phyloP scores from a whole-genome alignment of 1,140 invertebrate genomes.

The Cherax destructor region DNA sequence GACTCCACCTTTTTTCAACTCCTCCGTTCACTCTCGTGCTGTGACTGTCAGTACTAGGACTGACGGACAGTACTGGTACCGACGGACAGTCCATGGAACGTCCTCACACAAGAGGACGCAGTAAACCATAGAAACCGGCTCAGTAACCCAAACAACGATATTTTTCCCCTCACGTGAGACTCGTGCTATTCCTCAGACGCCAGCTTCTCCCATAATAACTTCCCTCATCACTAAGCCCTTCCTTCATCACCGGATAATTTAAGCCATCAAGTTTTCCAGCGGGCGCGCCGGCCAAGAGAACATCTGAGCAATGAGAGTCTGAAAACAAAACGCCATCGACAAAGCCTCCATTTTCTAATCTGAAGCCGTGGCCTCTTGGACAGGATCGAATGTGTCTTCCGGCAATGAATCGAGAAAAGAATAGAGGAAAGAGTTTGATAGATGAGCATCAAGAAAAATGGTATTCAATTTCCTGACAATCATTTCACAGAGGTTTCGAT shows the following conservation, averaged over 20 bases:
- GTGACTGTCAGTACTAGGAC: no score
- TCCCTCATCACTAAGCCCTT: background rate
- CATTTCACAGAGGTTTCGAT: slow-evolving; percentile 68
- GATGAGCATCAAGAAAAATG: slow-evolving; percentile 69
- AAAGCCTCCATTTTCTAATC: slow-evolving; percentile 6
- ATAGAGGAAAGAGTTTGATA: slow-evolving; percentile 66
- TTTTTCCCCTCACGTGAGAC: no score
- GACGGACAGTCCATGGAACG: no score
- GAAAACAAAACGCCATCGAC: background rate
- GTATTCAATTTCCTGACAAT: slow-evolving; percentile 69
- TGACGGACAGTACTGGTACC: no score
- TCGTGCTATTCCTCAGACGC: background rate
- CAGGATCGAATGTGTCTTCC: slow-evolving; percentile 63
- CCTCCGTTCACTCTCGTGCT: no score
- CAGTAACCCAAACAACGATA: no score
- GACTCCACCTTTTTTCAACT: no score
- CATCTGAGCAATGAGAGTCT: background rate
- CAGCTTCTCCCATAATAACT: background rate
- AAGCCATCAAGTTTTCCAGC: no score
- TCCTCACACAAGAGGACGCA: background rate
- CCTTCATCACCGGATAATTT: background rate
- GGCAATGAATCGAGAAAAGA: slow-evolving; percentile 66
- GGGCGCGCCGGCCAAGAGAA: no score
- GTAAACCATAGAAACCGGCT: no score
- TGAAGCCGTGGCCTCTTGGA: slow-evolving; percentile 19